Evolutionary conservation across 1,140 invertebrate genomes (phyloP), one percentile per base, ranked within the genome.

Genomic region (Temnothorax curvispinosus): DNA sequence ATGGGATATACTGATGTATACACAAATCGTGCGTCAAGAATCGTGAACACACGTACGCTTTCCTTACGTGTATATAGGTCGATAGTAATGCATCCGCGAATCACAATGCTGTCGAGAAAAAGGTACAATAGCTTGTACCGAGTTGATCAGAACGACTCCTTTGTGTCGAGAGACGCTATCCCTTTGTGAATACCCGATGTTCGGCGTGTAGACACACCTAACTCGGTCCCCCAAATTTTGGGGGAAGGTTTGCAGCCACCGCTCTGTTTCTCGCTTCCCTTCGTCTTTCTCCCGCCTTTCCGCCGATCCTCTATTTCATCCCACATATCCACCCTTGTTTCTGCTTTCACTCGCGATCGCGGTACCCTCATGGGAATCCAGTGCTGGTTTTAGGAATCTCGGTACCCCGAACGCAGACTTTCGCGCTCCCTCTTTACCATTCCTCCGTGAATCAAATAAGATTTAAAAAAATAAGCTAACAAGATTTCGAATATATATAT

Each of bases 91-190:
- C 56, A 62, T 71, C 21, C 76, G 56, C 64, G 76, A 78, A 91
- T 81, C 65, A 75, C 85, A 65, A 85, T 84, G 76, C 85, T 35
- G 35, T 58, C 41, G 62, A 81, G 67, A 72, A 54, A 11, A 74
- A 50, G 56, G n/a, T 78, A 75, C 74, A 85, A 87, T 90, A 87
- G 62, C 47, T 69, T 52, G 74, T 60, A 58, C 69, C 58, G 77
- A 89, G 90, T 89, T 86, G 89, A 91, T 89, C 89, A 80, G 69
- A 88, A 84, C 85, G 80, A 86, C 69, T 89, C 74, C 86, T 90
- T 86, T 87, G 78, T 89, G 78, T 15, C 60, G 54, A 47, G 50
- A 75, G 64, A 69, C 76, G 18, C 35, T 41, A 87, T 60, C 64
- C 87, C 84, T 91, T 82, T 90, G 89, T 90, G 72, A 89, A 87